Evolutionary conservation across 2,888 invertebrate species (phyloP).

Genomic region (Agrenia bidenticulata): DNA sequence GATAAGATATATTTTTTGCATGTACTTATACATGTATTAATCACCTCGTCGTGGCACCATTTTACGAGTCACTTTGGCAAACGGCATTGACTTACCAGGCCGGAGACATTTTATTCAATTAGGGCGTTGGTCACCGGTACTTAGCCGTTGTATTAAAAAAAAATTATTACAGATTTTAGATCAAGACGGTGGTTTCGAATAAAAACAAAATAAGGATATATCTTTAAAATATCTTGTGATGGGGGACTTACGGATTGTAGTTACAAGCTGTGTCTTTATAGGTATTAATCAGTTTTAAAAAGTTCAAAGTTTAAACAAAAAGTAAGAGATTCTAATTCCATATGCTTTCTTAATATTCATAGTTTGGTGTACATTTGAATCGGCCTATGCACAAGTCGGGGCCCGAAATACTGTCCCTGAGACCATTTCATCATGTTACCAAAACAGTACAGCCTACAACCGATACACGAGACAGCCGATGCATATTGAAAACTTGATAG

Average conservation of each 20-base stretch:
- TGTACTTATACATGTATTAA: not conserved
- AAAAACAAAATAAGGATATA: too few relatives aligned
- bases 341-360: too few relatives aligned
- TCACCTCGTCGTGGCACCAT: slow-evolving; percentile 11
- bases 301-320: too few relatives aligned
- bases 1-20: slow-evolving; percentile 1
- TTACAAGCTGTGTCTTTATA: too few relatives aligned
- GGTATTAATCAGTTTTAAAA: too few relatives aligned
- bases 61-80: not conserved
- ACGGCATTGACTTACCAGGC: not conserved
- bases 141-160: too few relatives aligned
- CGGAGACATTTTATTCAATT: slow-evolving; percentile 9
- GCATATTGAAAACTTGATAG: slow-evolving; percentile 50
- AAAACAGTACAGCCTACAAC: slow-evolving; percentile 47
- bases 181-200: too few relatives aligned
- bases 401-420: slow-evolving; percentile 36
- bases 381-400: slow-evolving; percentile 19
- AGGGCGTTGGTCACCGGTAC: slow-evolving; percentile 10
- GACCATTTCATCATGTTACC: slow-evolving; percentile 41
- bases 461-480: slow-evolving; percentile 48
- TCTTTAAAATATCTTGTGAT: too few relatives aligned
- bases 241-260: too few relatives aligned
- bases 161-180: too few relatives aligned
- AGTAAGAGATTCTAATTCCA: too few relatives aligned
- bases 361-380: not conserved